Evolutionary conservation across 1,140 invertebrate genomes (phyloP).

Genomic region (Monochamus saltuarius): DNA sequence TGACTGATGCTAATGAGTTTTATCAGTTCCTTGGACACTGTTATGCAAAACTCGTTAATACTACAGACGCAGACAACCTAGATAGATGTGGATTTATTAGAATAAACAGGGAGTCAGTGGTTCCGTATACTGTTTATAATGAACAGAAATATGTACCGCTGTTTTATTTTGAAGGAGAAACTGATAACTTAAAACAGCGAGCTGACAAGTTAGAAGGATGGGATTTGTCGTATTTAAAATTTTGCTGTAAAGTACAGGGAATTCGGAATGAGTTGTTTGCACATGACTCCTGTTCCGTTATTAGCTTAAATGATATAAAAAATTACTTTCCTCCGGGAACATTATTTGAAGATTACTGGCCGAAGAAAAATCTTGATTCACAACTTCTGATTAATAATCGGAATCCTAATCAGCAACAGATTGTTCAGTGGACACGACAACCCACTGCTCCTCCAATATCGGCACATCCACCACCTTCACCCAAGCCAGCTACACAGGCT

Average conservation of each 20-base stretch:
- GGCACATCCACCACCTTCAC: conserved; percentile 51
- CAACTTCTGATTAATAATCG: conserved; percentile 61
- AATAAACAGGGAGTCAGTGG: conserved; percentile 91
- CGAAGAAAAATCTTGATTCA: conserved; percentile 79
- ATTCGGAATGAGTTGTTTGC: conserved; percentile 88
- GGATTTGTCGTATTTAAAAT: conserved; percentile 90
- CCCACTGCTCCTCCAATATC: conserved; percentile 53
- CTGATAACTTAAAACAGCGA: conserved; percentile 82
- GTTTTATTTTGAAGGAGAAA: conserved; percentile 93
- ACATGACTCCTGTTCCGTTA: conserved; percentile 84
- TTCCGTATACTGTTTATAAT: conserved; percentile 86
- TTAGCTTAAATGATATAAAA: conserved; percentile 85
- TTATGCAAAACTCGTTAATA: conserved; percentile 74
- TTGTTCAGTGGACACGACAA: conserved; percentile 64
- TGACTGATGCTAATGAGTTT: conserved; percentile 86
- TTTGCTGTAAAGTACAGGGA: conserved; percentile 92
- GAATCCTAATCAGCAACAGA: conserved; percentile 57
- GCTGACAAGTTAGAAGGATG: conserved; percentile 83
- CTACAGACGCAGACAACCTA: conserved; percentile 63
- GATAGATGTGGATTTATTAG: conserved; percentile 91
- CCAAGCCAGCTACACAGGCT: conserved; percentile 55
- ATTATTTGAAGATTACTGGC: conserved; percentile 89
- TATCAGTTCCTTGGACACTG: conserved; percentile 88
- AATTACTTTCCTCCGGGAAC: conserved; percentile 87
- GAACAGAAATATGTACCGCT: conserved; percentile 85